Evolutionary conservation across 2,888 invertebrate genomes (phyloP).

Genomic region (Stegophylla sp.): DNA sequence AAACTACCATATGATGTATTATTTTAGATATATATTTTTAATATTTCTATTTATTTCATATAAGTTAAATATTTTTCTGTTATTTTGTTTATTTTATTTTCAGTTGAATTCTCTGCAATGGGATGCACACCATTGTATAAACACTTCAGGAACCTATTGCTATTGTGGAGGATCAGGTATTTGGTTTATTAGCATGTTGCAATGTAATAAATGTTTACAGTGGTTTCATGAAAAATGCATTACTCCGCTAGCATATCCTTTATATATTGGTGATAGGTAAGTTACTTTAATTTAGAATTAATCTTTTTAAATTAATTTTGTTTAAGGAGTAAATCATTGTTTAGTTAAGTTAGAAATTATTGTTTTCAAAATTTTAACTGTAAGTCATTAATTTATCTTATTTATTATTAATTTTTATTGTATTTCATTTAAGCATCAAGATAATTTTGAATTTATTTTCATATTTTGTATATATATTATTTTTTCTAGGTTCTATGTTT

Average conservation of each 20-base stretch:
- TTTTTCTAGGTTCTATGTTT: conserved; percentile 81
- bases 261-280: conserved; percentile 88
- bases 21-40: too few relatives aligned
- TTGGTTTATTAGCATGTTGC: conserved; percentile 90
- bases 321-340: neutral
- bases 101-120: conserved; percentile 75
- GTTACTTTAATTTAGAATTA: too few relatives aligned
- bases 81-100: conserved; percentile 52
- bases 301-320: too few relatives aligned
- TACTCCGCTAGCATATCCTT: conserved; percentile 79
- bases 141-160: conserved; percentile 80
- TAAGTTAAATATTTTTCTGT: too few relatives aligned
- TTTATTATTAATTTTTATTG: too few relatives aligned
- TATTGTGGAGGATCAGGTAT: conserved; percentile 89
- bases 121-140: conserved; percentile 77
- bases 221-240: conserved; percentile 95
- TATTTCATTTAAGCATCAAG: too few relatives aligned
- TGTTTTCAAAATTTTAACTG: too few relatives aligned
- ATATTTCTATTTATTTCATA: too few relatives aligned
- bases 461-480: neutral
- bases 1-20: too few relatives aligned
- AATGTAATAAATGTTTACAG: conserved; percentile 87
- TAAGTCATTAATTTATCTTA: too few relatives aligned
- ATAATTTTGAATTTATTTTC: neutral
- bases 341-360: neutral